Percentiles rank a stretch among this genome's conserved stretches.
Evolutionary conservation across 2,888 invertebrate genomes (phyloP).

Genomic region (Neocrepidodera transversa): DNA sequence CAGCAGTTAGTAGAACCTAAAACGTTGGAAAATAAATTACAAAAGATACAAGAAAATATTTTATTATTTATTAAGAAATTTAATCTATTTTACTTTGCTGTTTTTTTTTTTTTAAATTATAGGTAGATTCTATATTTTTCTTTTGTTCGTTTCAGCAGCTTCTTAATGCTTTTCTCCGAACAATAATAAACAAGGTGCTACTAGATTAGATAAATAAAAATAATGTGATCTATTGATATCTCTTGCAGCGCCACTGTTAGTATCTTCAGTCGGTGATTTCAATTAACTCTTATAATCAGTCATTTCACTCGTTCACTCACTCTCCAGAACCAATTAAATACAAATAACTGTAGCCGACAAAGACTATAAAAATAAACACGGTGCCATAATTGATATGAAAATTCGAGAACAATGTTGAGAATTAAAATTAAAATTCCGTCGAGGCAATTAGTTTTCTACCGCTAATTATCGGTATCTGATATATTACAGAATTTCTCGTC

Average conservation of each 20-base stretch:
- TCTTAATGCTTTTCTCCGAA: too few species aligned
- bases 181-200: too few species aligned
- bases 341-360: constrained; percentile 17
- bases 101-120: too few species aligned
- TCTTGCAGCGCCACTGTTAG: background rate
- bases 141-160: too few species aligned
- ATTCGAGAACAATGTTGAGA: constrained; percentile 17
- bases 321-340: constrained; percentile 19
- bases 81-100: too few species aligned
- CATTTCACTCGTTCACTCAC: constrained; percentile 19
- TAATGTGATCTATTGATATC: too few species aligned
- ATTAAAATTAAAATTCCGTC: constrained; percentile 24
- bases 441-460: constrained; percentile 21
- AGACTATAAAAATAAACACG: constrained; percentile 20
- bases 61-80: too few species aligned
- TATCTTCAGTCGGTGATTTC: constrained; percentile 12
- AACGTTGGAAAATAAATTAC: too few species aligned
- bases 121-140: too few species aligned
- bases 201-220: too few species aligned
- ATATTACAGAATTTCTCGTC: constrained; percentile 13
- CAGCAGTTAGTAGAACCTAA: too few species aligned
- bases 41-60: too few species aligned
- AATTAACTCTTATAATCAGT: constrained; percentile 24
- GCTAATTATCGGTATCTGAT: constrained; percentile 16
- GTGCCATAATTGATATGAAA: constrained; percentile 22